Conservation (phyloP, 2,113 vertebrate species). For the Rana temporaria region DNA sequence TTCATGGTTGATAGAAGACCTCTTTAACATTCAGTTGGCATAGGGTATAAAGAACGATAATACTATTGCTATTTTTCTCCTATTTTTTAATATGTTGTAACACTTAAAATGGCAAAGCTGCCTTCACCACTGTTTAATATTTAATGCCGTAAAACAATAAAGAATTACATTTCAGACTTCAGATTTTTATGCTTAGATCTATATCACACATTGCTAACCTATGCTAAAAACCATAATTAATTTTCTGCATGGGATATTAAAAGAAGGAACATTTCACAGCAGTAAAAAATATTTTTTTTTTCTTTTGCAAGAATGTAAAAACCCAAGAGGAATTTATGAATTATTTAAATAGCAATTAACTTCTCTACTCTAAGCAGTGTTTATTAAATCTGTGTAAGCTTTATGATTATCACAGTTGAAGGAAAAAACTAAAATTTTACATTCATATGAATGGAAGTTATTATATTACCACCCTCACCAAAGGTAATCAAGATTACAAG, state of each 20-base stretch:
- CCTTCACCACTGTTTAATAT: no score
- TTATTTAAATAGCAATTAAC: conserved; percentile 49
- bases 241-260: conserved; percentile 23
- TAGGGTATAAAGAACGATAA: no score
- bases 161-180: background rate
- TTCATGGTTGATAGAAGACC: no score
- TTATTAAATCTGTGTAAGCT: conserved; percentile 23
- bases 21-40: no score
- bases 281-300: conserved; percentile 4
- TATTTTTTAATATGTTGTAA: no score
- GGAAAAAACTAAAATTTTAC: background rate
- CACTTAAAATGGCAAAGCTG: no score
- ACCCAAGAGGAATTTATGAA: conserved; percentile 37
- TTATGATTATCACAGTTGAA: conserved; percentile 31
- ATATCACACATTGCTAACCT: conserved; percentile 29
- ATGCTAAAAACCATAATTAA: conserved; percentile 25
- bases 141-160: background rate
- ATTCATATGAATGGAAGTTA: no score
- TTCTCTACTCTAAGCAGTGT: conserved; percentile 32
- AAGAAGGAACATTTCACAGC: conserved; percentile 13
- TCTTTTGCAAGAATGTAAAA: conserved; percentile 2
- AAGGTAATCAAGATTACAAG: background rate
- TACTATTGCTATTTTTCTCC: no score
- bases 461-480: background rate
- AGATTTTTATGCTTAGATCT: background rate